These are phyloP conservation scores for Nebria brevicollis DNA, from an alignment of 2,888 invertebrate genomes.

Conservation along the genomic window DNA sequence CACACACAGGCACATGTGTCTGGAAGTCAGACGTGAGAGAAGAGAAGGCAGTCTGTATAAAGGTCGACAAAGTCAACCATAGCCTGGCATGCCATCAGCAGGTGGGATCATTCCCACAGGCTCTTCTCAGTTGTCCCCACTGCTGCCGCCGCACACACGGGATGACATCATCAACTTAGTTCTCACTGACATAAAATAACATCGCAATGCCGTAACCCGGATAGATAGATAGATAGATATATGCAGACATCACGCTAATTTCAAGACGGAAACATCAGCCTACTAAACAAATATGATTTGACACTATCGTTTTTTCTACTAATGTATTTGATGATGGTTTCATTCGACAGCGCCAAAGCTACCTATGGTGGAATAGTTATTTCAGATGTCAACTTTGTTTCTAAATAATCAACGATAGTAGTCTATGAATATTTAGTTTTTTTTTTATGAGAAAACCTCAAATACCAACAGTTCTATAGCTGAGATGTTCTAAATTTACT, in stretches of 20 bases:
- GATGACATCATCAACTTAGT: background rate
- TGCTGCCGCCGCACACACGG: background rate
- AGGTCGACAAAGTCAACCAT: constrained; percentile 38
- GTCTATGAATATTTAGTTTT: background rate
- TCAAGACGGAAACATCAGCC: constrained; percentile 12
- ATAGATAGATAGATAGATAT: background rate
- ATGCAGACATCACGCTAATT: constrained; percentile 2
- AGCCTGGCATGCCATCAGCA: constrained; percentile 22
- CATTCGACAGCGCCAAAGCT: background rate
- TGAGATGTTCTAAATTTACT: background rate
- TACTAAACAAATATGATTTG: constrained; percentile 5
- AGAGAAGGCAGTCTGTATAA: constrained; percentile 21
- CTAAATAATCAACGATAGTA: background rate
- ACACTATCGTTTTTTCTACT: background rate
- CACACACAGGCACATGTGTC: constrained; percentile 1
- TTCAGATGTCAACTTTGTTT: background rate
- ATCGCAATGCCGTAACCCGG: constrained; percentile 8
- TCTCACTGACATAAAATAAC: constrained; percentile 19
- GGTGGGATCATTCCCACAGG: constrained; percentile 44
- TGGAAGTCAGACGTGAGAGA: constrained; percentile 7
- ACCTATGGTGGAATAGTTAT: background rate
- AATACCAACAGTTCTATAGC: background rate
- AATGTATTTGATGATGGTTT: background rate
- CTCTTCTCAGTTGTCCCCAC: background rate
- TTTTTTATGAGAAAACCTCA: background rate